These are phyloP conservation scores for Lanistes nyassanus DNA, from an alignment of 1,140 invertebrate genomes.

Conservation along the genomic window DNA sequence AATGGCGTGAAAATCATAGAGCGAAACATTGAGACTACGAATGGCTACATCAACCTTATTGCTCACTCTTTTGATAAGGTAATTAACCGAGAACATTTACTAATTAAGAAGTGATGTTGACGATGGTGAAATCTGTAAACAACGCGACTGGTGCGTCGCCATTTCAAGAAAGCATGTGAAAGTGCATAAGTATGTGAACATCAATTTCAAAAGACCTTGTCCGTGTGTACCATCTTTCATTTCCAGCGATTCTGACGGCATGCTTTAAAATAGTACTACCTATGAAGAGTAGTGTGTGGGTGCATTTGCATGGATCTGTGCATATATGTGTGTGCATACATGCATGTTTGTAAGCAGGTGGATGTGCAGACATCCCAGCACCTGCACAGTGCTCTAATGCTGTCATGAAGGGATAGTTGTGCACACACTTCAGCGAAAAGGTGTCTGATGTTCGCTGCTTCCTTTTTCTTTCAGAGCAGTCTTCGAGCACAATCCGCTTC, in stretches of 20 bases:
- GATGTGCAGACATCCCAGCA: not conserved
- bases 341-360: not conserved
- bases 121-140: too few relatives aligned
- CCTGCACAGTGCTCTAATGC: not conserved
- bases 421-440: not conserved
- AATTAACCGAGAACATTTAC: too few relatives aligned
- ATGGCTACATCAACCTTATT: conserved; percentile 35
- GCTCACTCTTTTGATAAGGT: conserved; percentile 8
- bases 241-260: too few relatives aligned
- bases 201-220: too few relatives aligned
- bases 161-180: too few relatives aligned
- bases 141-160: too few relatives aligned
- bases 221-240: too few relatives aligned
- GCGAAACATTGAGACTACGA: conserved; percentile 29
- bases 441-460: not conserved
- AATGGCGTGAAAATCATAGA: conserved; percentile 23
- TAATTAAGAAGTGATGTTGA: too few relatives aligned
- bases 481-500: too few relatives aligned
- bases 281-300: too few relatives aligned
- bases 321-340: not conserved
- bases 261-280: too few relatives aligned
- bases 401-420: not conserved
- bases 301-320: not conserved
- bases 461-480: not conserved
- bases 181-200: too few relatives aligned